Conservation (phyloP, 2,888 invertebrate genomes). For the Heteromurus nitidus region DNA sequence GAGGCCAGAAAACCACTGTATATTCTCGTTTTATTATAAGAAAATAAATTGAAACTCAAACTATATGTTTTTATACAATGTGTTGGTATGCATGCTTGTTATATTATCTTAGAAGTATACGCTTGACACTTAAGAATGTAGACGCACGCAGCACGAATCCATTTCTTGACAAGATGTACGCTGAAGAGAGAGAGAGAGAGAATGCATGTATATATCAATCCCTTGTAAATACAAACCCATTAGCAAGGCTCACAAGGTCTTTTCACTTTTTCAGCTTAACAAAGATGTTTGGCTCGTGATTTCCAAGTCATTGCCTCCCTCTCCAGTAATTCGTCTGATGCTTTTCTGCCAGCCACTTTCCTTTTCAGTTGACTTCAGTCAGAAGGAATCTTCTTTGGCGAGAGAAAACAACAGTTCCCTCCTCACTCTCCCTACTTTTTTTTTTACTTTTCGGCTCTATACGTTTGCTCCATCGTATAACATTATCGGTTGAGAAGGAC, state of each 20-base stretch:
- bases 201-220: constrained; percentile 25
- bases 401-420: background rate
- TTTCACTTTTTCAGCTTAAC: constrained; percentile 53
- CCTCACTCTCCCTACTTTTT: background rate
- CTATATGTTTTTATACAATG: background rate
- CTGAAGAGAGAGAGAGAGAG: constrained; percentile 9
- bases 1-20: background rate
- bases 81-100: background rate
- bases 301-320: constrained; percentile 69
- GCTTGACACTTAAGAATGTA: too few relatives aligned
- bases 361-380: constrained; percentile 49
- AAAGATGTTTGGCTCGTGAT: constrained; percentile 68
- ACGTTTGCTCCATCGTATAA: too few relatives aligned
- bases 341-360: constrained; percentile 50
- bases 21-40: constrained; percentile 13
- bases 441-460: too few relatives aligned
- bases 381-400: background rate
- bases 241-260: constrained; percentile 55
- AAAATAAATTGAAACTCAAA: background rate
- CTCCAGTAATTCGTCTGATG: constrained; percentile 6
- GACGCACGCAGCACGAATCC: too few relatives aligned
- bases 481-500: too few relatives aligned
- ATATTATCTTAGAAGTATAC: background rate
- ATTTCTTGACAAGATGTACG: constrained; percentile 14
- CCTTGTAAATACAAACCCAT: constrained; percentile 66